Conservation (phyloP, 2,888 invertebrate species). For the Gnatocerus cornutus region DNA sequence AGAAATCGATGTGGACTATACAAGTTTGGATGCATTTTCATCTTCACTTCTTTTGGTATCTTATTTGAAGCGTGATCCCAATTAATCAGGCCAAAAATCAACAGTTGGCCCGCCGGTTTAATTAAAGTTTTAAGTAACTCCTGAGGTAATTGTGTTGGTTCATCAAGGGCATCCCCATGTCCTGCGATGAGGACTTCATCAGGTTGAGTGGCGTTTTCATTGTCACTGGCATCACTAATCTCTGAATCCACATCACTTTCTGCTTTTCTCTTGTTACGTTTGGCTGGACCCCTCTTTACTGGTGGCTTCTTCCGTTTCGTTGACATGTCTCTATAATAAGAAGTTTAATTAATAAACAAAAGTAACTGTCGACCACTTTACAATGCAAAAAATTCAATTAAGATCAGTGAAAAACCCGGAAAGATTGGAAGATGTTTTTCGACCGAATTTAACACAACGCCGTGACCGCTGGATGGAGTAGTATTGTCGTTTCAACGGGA, state of each 20-base stretch:
- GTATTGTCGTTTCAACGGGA: too few relatives aligned
- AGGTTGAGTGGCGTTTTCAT: constrained; percentile 69
- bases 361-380: too few relatives aligned
- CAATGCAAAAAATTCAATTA: too few relatives aligned
- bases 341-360: constrained; percentile 2
- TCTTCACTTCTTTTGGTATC: constrained; percentile 79
- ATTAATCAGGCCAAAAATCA: constrained; percentile 90
- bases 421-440: too few relatives aligned
- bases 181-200: constrained; percentile 74
- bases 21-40: constrained; percentile 81
- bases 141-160: constrained; percentile 78
- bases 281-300: constrained; percentile 63
- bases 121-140: constrained; percentile 78
- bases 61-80: constrained; percentile 90
- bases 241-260: constrained; percentile 71
- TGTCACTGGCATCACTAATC: constrained; percentile 68
- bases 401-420: too few relatives aligned
- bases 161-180: constrained; percentile 74
- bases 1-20: constrained; percentile 89
- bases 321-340: constrained; percentile 58
- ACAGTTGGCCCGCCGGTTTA: constrained; percentile 81
- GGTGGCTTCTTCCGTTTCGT: constrained; percentile 69
- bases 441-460: too few relatives aligned
- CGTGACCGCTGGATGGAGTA: too few relatives aligned
- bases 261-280: constrained; percentile 67